Evolutionary conservation across 2,888 invertebrate genomes (phyloP).

Genomic region (Flexamia atlantica): DNA sequence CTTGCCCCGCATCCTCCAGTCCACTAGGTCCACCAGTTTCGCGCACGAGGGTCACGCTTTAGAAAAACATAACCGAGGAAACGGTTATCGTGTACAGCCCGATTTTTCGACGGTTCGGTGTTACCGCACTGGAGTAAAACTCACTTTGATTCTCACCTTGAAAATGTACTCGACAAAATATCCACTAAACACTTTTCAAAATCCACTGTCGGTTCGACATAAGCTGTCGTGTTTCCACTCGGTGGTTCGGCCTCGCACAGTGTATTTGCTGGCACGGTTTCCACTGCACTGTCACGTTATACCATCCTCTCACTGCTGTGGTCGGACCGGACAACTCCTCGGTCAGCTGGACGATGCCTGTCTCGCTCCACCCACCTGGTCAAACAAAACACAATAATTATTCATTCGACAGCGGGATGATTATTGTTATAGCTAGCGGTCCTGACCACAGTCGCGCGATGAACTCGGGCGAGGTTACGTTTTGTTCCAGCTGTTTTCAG

Average conservation of each 20-base stretch:
- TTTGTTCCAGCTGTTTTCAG: background rate
- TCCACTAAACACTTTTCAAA: background rate
- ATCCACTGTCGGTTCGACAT: background rate
- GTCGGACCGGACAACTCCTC: background rate
- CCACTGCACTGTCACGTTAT: slow-evolving; percentile 13
- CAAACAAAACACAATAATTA: slow-evolving; percentile 57
- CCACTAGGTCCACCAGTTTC: slow-evolving; percentile 54
- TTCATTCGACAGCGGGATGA: slow-evolving; percentile 13
- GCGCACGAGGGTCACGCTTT: background rate
- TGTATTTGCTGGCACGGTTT: background rate
- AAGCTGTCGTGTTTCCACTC: too few species aligned
- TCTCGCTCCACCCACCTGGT: slow-evolving; percentile 45
- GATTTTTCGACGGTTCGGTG: background rate
- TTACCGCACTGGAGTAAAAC: background rate
- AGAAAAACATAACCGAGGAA: background rate
- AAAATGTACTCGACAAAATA: background rate
- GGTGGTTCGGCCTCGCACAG: slow-evolving; percentile 1
- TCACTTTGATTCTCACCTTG: background rate
- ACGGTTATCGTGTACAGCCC: background rate
- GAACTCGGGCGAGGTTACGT: background rate
- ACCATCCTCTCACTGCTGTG: background rate
- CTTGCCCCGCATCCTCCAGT: slow-evolving; percentile 69
- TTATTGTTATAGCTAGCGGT: slow-evolving; percentile 30
- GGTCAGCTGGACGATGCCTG: slow-evolving; percentile 8
- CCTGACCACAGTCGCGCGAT: background rate